Conservation (phyloP, 2,113 vertebrate genomes). For the Etheostoma cragini region DNA sequence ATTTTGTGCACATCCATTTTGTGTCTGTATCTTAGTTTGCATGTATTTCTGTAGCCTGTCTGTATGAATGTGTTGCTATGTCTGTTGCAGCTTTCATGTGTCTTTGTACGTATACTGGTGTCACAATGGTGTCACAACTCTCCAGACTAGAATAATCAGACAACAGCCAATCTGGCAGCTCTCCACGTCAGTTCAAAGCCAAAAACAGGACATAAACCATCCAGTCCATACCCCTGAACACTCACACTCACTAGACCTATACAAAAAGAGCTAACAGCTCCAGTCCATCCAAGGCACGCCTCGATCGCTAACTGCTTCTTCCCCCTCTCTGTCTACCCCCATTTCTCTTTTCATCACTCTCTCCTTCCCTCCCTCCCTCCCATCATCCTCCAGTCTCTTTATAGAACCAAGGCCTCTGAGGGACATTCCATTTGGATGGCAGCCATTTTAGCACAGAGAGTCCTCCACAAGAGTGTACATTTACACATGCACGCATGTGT, state of each 20-base stretch:
- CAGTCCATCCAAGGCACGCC: conserved; percentile 35
- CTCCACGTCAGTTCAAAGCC: conserved; percentile 63
- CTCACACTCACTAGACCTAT: conserved; percentile 59
- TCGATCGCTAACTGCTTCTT: conserved; percentile 52
- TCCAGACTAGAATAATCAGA: conserved; percentile 74
- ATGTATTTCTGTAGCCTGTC: conserved; percentile 6
- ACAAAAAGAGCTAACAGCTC: conserved; percentile 58
- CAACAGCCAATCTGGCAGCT: conserved; percentile 73
- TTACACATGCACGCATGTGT: conserved; percentile 53
- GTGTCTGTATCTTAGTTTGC: conserved; percentile 3
- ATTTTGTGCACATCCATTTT: neutral
- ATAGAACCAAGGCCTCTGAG: conserved; percentile 75
- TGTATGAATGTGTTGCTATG: conserved; percentile 12
- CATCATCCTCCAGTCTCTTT: conserved; percentile 75
- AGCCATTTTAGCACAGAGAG: conserved; percentile 76
- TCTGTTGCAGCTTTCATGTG: conserved; percentile 21
- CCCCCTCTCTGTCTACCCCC: conserved; percentile 54
- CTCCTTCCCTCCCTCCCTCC: conserved; percentile 48
- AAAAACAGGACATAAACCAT: conserved; percentile 72
- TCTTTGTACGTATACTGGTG: conserved; percentile 31
- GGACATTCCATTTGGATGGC: conserved; percentile 79
- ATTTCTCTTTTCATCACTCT: conserved; percentile 65
- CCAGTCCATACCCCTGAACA: conserved; percentile 56
- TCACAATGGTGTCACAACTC: conserved; percentile 65
- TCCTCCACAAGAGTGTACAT: conserved; percentile 71